These are phyloP conservation scores for Apotomis turbidana DNA, from an alignment of 2,888 invertebrate genomes.

Conservation along the genomic window DNA sequence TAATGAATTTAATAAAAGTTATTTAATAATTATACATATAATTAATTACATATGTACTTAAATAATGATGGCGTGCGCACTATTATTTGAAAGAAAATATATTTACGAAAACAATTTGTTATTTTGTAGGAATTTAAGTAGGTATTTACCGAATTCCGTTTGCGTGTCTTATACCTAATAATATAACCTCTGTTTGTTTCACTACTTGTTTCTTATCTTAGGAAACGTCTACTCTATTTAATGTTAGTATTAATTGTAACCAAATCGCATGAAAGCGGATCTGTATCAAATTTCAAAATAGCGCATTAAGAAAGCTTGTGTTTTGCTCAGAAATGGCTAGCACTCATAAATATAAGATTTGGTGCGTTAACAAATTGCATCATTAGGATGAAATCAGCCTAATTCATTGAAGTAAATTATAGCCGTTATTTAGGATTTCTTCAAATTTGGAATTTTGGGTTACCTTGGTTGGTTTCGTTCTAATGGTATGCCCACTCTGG, in stretches of 20 bases:
- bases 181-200: not conserved
- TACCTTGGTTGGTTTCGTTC: no score
- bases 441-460: no score
- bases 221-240: slow-evolving; percentile 17
- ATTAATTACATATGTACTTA: slow-evolving; percentile 49
- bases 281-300: slow-evolving; percentile 13
- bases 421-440: no score
- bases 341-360: not conserved
- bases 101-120: slow-evolving; percentile 49
- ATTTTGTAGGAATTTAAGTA: slow-evolving; percentile 49
- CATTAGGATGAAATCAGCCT: not conserved
- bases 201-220: slow-evolving; percentile 5
- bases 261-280: slow-evolving; percentile 25
- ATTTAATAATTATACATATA: slow-evolving; percentile 62
- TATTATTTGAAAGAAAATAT: slow-evolving; percentile 52
- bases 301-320: slow-evolving; percentile 47
- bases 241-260: slow-evolving; percentile 39
- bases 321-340: slow-evolving; percentile 6
- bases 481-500: no score
- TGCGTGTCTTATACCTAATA: slow-evolving; percentile 33
- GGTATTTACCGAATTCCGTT: slow-evolving; percentile 45
- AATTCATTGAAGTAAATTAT: no score
- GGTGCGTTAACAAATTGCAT: not conserved
- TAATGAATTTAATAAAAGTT: slow-evolving; percentile 70
- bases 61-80: slow-evolving; percentile 64